Percentiles rank a stretch among this genome's conserved stretches.
Conservation (phyloP, 2,797 vertebrate species). For the Hemitrygon akajei region DNA sequence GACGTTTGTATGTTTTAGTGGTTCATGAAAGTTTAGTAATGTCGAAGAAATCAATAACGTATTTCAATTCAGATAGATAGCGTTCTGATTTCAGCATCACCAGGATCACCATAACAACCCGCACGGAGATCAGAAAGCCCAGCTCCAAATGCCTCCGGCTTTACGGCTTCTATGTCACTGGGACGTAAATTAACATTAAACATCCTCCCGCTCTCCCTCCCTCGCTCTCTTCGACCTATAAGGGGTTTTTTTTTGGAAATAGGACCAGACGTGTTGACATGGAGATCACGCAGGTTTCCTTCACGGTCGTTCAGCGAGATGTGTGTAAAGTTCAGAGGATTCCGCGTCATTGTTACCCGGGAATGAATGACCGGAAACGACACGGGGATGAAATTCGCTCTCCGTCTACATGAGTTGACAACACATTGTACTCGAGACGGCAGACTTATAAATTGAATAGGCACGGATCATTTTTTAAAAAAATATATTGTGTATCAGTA, state of each 20-base stretch:
- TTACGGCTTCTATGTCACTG: neutral
- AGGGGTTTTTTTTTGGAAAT: neutral
- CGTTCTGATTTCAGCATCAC: neutral
- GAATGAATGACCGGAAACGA: conserved; percentile 29
- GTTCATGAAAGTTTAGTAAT: neutral
- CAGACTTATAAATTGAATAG: neutral
- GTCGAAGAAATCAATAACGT: neutral
- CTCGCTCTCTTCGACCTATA: neutral
- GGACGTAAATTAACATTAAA: neutral
- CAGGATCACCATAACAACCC: neutral
- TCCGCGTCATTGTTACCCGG: conserved; percentile 15
- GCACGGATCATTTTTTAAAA: neutral
- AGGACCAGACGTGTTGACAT: conserved; percentile 15
- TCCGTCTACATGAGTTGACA: neutral
- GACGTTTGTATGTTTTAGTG: no score
- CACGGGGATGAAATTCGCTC: neutral
- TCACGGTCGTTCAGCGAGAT: neutral
- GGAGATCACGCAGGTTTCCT: neutral
- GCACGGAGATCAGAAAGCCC: neutral
- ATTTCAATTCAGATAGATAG: neutral
- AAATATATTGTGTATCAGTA: neutral
- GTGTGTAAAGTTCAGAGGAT: neutral
- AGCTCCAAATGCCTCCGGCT: neutral
- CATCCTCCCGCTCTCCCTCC: neutral
- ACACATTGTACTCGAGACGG: neutral